Percentiles rank a stretch among this genome's conserved stretches.
phyloP scores from a whole-genome alignment of 2,113 vertebrate species.

The Numenius arquata region DNA sequence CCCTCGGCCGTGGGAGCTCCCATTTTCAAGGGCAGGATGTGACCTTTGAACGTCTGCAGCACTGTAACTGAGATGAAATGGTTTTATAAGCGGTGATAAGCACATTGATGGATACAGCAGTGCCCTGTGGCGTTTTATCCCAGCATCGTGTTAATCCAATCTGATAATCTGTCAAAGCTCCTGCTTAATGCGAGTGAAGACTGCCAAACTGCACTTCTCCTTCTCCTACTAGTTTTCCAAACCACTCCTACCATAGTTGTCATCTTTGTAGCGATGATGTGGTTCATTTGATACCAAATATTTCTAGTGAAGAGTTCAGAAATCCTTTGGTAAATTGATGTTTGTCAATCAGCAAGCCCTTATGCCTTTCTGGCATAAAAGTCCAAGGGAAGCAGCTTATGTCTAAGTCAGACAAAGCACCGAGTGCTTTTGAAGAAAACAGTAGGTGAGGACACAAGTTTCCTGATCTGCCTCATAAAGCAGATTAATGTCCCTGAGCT shows the following conservation, averaged over 20 bases:
- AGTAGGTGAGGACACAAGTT: background rate
- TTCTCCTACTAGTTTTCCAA: background rate
- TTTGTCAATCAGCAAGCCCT: background rate
- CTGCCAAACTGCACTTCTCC: background rate
- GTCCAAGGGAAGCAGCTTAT: background rate
- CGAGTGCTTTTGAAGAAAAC: background rate
- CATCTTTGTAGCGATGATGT: background rate
- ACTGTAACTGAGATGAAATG: background rate
- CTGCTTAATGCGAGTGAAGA: background rate
- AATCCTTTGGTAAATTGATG: background rate
- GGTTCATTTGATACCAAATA: background rate
- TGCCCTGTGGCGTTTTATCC: background rate
- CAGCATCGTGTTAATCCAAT: background rate
- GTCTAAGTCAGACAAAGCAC: background rate
- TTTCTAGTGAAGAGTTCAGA: background rate
- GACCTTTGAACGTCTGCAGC: background rate
- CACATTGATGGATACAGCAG: background rate
- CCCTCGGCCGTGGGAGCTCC: background rate
- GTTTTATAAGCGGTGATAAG: background rate
- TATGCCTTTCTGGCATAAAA: background rate
- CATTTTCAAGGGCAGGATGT: background rate
- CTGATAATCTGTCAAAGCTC: background rate
- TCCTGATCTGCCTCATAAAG: background rate
- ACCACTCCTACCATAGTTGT: rapidly evolving
- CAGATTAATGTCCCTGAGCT: background rate